These are phyloP conservation scores for Octodon degus DNA, from an alignment of 2,113 vertebrate genomes.

Conservation along the genomic window DNA sequence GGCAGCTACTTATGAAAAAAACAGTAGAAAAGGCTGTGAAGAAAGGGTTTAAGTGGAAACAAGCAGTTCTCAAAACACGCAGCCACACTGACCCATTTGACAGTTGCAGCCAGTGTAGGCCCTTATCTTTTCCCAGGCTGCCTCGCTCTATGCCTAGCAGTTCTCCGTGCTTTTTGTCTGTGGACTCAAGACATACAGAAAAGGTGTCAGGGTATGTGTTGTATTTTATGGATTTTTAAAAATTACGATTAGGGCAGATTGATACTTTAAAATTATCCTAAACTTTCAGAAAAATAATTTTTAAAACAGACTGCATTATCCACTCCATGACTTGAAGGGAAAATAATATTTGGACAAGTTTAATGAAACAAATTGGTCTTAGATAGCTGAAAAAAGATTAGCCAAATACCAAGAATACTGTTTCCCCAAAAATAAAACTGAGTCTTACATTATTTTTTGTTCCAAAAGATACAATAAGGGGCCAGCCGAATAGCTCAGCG, in stretches of 20 bases:
- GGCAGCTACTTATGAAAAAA: conserved; percentile 67
- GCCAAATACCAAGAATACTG: not conserved
- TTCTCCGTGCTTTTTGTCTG: no score
- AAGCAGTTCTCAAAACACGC: not conserved
- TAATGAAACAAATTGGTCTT: not conserved
- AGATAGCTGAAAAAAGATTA: not conserved
- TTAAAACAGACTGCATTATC: not conserved
- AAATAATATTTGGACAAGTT: not conserved
- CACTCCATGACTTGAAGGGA: not conserved
- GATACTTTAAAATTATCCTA: not conserved
- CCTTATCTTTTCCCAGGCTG: not conserved
- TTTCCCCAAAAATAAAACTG: not conserved
- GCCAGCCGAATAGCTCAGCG: no score
- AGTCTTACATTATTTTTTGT: not conserved
- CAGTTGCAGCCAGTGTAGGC: fast-evolving
- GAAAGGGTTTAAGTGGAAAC: not conserved
- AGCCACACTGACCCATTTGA: fast-evolving
- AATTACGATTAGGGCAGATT: not conserved
- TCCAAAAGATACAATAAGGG: not conserved
- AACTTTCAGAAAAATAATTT: not conserved
- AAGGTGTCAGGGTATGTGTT: not conserved
- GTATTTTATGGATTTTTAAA: not conserved
- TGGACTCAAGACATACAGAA: not conserved
- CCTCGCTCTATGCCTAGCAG: not conserved
- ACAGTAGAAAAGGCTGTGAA: not conserved